Percentiles rank a stretch among this genome's conserved stretches.
Evolutionary conservation across 2,888 invertebrate species (phyloP).

Genomic region (Chloromyia formosa): DNA sequence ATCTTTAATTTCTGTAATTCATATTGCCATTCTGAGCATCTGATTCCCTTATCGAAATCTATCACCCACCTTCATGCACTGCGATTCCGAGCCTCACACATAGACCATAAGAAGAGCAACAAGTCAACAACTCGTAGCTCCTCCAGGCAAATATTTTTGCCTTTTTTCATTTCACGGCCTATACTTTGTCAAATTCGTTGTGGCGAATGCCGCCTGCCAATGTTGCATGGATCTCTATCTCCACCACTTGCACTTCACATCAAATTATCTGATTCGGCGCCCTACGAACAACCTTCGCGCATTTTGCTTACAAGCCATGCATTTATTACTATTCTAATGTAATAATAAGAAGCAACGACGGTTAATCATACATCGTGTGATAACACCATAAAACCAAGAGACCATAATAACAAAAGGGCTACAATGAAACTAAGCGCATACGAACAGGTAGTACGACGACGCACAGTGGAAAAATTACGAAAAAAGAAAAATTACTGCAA

Average conservation of each 20-base stretch:
- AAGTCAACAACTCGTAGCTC: too few relatives aligned
- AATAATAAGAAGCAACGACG: slow-evolving; percentile 37
- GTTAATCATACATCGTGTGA: slow-evolving; percentile 37
- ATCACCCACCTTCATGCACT: too few relatives aligned
- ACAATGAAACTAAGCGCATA: background rate
- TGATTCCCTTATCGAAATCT: too few relatives aligned
- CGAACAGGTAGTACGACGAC: background rate
- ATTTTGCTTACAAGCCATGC: background rate
- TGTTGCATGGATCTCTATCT: background rate
- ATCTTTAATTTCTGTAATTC: too few relatives aligned
- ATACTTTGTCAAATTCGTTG: too few relatives aligned
- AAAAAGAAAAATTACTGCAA: slow-evolving; percentile 41
- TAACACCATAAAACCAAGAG: slow-evolving; percentile 34
- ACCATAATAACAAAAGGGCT: slow-evolving; percentile 34
- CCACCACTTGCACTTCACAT: background rate
- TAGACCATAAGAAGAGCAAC: too few relatives aligned
- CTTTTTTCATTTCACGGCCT: too few relatives aligned
- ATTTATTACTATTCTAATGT: slow-evolving; percentile 43
- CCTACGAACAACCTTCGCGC: background rate
- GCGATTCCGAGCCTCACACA: too few relatives aligned
- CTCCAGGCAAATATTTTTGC: too few relatives aligned
- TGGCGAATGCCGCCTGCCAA: too few relatives aligned
- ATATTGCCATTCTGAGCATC: too few relatives aligned
- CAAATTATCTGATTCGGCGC: slow-evolving; percentile 2
- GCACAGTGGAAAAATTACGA: slow-evolving; percentile 31